Evolutionary conservation across 2,888 invertebrate species (phyloP).

Genomic region (Drosophila histrio): DNA sequence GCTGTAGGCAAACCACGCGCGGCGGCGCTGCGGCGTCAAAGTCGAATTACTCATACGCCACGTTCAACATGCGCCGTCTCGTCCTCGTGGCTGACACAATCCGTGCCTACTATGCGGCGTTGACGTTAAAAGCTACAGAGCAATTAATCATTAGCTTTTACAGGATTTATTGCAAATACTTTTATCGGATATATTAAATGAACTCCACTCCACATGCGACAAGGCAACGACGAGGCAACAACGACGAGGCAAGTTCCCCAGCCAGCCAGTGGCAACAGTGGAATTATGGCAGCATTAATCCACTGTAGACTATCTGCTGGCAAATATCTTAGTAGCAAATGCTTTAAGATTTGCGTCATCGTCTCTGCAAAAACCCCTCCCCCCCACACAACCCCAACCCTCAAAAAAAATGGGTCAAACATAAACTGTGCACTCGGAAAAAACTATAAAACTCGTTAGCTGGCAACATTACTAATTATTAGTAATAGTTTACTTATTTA

Average conservation of each 20-base stretch:
- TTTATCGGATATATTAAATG: conserved; percentile 80
- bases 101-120: conserved; percentile 75
- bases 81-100: conserved; percentile 62
- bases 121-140: conserved; percentile 76
- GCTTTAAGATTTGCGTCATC: conserved; percentile 78
- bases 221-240: conserved; percentile 4
- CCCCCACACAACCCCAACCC: background rate
- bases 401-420: conserved; percentile 62
- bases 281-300: conserved; percentile 79
- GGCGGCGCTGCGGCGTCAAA: conserved; percentile 71
- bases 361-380: conserved; percentile 30
- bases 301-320: conserved; percentile 68
- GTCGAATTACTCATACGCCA: conserved; percentile 78
- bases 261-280: conserved; percentile 42
- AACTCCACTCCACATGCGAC: conserved; percentile 65
- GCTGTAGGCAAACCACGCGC: conserved; percentile 75
- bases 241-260: conserved; percentile 5
- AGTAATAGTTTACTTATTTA: no score
- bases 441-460: no score
- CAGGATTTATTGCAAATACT: conserved; percentile 82
- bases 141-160: conserved; percentile 83
- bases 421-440: no score
- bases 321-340: conserved; percentile 56
- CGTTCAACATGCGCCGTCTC: conserved; percentile 50
- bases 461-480: no score